Percentiles rank a stretch among this genome's conserved stretches.
Conservation (phyloP, 2,888 invertebrate species). For the Cheilosia vernalis region DNA sequence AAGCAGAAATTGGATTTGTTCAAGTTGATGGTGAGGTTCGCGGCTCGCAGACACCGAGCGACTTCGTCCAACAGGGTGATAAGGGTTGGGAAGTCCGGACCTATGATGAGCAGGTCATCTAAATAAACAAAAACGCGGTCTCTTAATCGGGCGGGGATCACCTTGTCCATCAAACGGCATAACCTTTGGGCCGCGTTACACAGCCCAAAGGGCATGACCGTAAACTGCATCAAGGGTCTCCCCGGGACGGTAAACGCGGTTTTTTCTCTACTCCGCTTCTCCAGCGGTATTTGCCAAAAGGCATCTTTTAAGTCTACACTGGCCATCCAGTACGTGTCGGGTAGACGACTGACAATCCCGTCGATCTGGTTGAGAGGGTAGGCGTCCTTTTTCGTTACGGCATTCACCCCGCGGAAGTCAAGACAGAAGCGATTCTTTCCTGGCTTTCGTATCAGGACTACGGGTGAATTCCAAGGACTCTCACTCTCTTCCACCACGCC, state of each 20-base stretch:
- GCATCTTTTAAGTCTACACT: too few relatives aligned
- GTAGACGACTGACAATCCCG: neutral
- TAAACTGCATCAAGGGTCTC: slow-evolving; percentile 58
- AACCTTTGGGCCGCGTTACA: slow-evolving; percentile 67
- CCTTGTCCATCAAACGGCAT: slow-evolving; percentile 53
- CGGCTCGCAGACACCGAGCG: slow-evolving; percentile 31
- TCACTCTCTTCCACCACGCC: slow-evolving; percentile 66
- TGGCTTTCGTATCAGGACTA: too few relatives aligned
- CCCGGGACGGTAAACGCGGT: slow-evolving; percentile 54
- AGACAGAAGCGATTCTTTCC: slow-evolving; percentile 65
- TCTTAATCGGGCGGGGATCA: slow-evolving; percentile 39
- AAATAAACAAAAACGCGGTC: slow-evolving; percentile 24
- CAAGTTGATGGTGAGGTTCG: slow-evolving; percentile 54
- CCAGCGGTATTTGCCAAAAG: too few relatives aligned
- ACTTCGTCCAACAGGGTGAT: slow-evolving; percentile 42
- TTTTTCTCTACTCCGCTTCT: slow-evolving; percentile 18
- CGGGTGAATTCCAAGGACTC: too few relatives aligned
- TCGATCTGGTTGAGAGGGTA: slow-evolving; percentile 29
- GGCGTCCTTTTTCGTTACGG: slow-evolving; percentile 4
- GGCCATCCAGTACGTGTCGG: neutral
- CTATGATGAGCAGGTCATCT: slow-evolving; percentile 54
- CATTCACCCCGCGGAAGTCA: slow-evolving; percentile 71
- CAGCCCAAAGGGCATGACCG: slow-evolving; percentile 61
- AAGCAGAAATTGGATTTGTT: slow-evolving; percentile 53
- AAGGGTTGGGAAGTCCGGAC: slow-evolving; percentile 44